Base-by-base conservation (phyloP, 2,113 vertebrate genomes). In the Brachyhypopomus gauderio region DNA sequence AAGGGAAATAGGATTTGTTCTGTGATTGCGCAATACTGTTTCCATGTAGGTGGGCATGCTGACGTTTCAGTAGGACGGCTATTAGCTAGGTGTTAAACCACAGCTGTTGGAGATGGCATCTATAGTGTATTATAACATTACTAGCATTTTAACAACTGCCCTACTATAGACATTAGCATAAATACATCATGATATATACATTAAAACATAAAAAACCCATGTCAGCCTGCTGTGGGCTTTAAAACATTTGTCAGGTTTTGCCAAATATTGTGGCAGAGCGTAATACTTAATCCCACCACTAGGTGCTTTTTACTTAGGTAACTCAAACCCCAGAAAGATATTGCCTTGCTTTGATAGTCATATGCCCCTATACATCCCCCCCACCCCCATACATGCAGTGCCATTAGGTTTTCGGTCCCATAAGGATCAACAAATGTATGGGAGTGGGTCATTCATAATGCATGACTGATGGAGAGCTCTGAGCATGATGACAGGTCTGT, bases 371-470 rank as follows among this genome's bases (percentile, higher is more conserved):
- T 76, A 72, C 52, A 69, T 72, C 59, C 72, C 73, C 56, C 30
- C 30, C 30, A n/a, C 30, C 3, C 30, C 52, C 48, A 56, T 80
- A 62, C 36, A 22, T 23, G 11, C 5, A 36, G 19, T 38, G 55
- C 76, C 63, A 81, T 85, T 63, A 82, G 64, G 72, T 75, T 74
- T 60, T 64, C 27, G 67, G 75, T 81, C 73, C 73, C 73, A 71
- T 67, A 75, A 55, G 70, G 56, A n/a, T 77, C 30, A 22, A 27
- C 79, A 84, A 70, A 76, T 80, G 79, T 72, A 84, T 77, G 70
- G 67, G 72, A 73, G 52, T 20, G 3, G 59, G 25, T 60, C 74
- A 81, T 85, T 74, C 55, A 85, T 78, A 78, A 85, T 85, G 79
- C 75, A 78, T 78, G 74, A 73, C 22, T 7, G 27, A 59, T 56